Evolutionary conservation across 92 coral and sea anemone species (phyloP).

Genomic region (Micromussa lordhowensis): DNA sequence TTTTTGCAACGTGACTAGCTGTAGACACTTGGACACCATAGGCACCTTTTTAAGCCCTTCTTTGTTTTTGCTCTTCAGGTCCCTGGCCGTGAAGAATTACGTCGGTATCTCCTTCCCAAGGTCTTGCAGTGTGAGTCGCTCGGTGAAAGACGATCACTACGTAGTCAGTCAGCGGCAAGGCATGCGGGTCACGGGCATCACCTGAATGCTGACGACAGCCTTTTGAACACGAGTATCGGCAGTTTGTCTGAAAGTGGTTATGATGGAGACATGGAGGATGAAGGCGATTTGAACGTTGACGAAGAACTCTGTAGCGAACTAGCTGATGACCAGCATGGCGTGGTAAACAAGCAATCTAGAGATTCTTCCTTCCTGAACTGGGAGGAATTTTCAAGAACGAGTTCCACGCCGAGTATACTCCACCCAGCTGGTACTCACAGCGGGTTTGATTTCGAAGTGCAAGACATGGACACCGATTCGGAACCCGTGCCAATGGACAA

Average conservation of each 20-base stretch:
- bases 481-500: constrained; percentile 82
- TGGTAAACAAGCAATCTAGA: constrained; percentile 76
- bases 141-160: constrained; percentile 23
- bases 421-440: constrained; percentile 23
- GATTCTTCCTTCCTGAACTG: constrained; percentile 80
- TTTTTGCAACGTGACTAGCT: neutral
- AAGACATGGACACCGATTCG: constrained; percentile 31
- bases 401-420: constrained; percentile 88
- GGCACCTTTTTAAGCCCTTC: neutral
- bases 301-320: constrained; percentile 70
- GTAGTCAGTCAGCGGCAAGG: constrained; percentile 20
- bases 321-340: constrained; percentile 52
- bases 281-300: constrained; percentile 76
- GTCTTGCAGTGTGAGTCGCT: constrained; percentile 47
- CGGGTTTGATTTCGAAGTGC: constrained; percentile 34
- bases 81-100: constrained; percentile 67
- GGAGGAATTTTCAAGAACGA: constrained; percentile 73
- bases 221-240: constrained; percentile 67
- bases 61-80: constrained; percentile 41
- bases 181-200: constrained; percentile 19
- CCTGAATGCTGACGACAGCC: constrained; percentile 57
- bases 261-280: constrained; percentile 97
- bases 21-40: neutral
- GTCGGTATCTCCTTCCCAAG: constrained; percentile 55
- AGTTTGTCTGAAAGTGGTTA: constrained; percentile 91